Evolutionary conservation across 2,113 vertebrate genomes (phyloP), one percentile per base, ranked within the genome.

Genomic region (Rhinopomastus cyanomelas): DNA sequence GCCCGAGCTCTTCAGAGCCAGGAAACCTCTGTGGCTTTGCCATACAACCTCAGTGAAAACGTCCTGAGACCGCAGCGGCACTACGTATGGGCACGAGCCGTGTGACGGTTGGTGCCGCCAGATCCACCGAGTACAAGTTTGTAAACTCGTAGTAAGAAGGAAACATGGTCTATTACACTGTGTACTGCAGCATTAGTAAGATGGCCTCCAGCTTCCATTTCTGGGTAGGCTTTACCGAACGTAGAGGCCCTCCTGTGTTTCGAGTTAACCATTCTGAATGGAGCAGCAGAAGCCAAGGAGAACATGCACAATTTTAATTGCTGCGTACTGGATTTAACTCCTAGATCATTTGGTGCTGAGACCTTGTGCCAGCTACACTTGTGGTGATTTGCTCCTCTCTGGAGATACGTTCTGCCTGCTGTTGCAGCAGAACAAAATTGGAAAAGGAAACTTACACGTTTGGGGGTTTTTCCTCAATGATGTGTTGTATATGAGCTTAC

Each of bases 1-100:
- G 86, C 85, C 64, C 79, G 78, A 62, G 74, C 77, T 67, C 75
- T 96, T 89, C 49, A 84, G 60, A 92, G 85, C 68, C 55, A 69
- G 77, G 57, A 85, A 75, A 49, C 12, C 30, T 81, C 74, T 51
- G 36, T 85, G 29, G 5, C 68, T 87, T 84, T 85, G 64, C 61
- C 82, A 62, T 52, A 19, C 26, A 73, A 81, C 46, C 83, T 80
- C 76, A 62, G 51, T 66, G 87, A 71, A 89, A 91, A 66, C 85
- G 51, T 56, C 55, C 39, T 78, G 42, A 69, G 71, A 30, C 56
- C 74, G 59, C 72, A 52, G 73, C 55, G 85, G 27, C n/a, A 82
- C 32, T 85, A 18, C 15, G 11, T 53, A 51, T 11, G 79, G 65
- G 51, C 16, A 3, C 88, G 57, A 88, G 72, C n/a, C 89, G n/a